phyloP scores from a whole-genome alignment of 1,140 invertebrate genomes.

The Solenopsis invicta region DNA sequence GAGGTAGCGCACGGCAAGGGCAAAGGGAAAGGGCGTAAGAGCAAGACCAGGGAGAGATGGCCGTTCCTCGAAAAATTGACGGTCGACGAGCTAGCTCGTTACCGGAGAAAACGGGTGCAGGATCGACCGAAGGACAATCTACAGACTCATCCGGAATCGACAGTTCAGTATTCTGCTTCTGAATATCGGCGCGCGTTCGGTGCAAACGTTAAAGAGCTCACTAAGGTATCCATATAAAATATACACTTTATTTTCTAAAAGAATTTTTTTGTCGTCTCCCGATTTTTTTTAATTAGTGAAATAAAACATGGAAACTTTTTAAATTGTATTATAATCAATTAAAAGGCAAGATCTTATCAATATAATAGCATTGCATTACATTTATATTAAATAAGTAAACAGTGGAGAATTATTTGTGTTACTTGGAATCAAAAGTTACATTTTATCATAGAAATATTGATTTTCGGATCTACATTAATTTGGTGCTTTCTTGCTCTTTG shows the following conservation, averaged over 20 bases:
- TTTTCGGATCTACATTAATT: neutral
- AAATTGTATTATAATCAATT: neutral
- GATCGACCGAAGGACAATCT: constrained; percentile 82
- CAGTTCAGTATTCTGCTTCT: constrained; percentile 73
- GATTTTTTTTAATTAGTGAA: neutral
- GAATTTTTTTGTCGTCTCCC: neutral
- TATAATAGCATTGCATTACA: neutral
- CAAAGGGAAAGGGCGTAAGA: constrained; percentile 74
- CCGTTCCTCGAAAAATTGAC: constrained; percentile 86
- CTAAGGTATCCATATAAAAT: constrained; percentile 63
- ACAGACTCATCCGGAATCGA: constrained; percentile 57
- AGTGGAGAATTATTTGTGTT: neutral
- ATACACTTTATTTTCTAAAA: neutral
- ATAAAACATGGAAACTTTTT: neutral
- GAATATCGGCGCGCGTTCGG: constrained; percentile 83
- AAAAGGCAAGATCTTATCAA: neutral
- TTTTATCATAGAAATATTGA: neutral
- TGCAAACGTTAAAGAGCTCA: constrained; percentile 78
- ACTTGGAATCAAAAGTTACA: neutral
- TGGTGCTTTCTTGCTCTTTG: neutral
- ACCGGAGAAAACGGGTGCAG: constrained; percentile 85
- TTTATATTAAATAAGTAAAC: neutral
- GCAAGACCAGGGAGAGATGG: constrained; percentile 80
- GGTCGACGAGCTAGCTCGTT: constrained; percentile 87
- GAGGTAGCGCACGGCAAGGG: constrained; percentile 81